Conservation (phyloP, 2,113 vertebrate species). For the Megalops atlanticus region DNA sequence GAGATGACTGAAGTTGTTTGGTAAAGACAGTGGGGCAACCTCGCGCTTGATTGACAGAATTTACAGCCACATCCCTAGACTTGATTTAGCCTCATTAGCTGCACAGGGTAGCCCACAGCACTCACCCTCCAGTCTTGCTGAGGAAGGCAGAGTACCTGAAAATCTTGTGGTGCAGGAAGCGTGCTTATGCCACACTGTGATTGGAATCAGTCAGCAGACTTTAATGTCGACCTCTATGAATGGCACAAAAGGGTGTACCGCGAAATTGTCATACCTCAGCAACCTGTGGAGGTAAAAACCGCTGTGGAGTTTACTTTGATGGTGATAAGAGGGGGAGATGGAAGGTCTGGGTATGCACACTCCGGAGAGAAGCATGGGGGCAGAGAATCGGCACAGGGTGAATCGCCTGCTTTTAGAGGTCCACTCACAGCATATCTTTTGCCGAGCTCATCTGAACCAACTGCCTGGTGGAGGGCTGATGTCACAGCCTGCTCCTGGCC, state of each 20-base stretch:
- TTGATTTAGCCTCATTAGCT: too few species aligned
- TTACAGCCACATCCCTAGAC: too few species aligned
- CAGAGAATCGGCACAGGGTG: not conserved
- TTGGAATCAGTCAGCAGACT: not conserved
- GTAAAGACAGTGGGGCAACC: not conserved
- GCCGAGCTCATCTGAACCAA: conserved; percentile 16
- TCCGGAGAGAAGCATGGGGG: not conserved
- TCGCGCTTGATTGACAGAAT: too few species aligned
- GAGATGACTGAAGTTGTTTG: not conserved
- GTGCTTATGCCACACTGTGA: not conserved
- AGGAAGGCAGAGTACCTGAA: not conserved
- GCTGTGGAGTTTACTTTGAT: not conserved
- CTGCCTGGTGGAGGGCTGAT: conserved; percentile 19
- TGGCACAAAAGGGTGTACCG: not conserved
- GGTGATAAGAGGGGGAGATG: not conserved
- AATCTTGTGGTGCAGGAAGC: not conserved
- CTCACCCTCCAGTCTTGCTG: not conserved
- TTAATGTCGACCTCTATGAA: not conserved
- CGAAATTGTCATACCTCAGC: not conserved
- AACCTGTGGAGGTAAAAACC: not conserved
- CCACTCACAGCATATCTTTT: not conserved
- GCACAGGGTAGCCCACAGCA: not conserved
- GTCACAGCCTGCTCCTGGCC: conserved; percentile 25
- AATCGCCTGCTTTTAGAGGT: not conserved
- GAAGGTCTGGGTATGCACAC: not conserved